Evolutionary conservation across 2,797 vertebrate species (phyloP).

Genomic region (Sebastes glaucus): DNA sequence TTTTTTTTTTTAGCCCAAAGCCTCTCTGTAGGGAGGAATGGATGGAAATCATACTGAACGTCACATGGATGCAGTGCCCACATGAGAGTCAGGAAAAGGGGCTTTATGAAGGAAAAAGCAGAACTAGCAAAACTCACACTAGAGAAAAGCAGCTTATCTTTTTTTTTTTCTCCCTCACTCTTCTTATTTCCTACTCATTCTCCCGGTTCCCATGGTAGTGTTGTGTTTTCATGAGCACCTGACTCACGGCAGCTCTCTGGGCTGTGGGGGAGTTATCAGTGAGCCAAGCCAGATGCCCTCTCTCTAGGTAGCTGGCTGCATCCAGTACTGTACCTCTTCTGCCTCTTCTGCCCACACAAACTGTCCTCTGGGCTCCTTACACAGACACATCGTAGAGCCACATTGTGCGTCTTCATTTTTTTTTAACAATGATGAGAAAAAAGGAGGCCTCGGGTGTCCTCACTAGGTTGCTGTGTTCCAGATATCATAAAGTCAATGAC

Average conservation of each 20-base stretch:
- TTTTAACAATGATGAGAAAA: conserved; percentile 8
- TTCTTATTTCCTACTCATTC: conserved; percentile 49
- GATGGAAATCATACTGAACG: conserved; percentile 12
- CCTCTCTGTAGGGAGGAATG: neutral
- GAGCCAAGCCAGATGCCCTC: conserved; percentile 77
- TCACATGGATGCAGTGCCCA: conserved; percentile 16
- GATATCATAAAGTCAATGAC: conserved; percentile 4
- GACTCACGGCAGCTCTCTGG: conserved; percentile 68
- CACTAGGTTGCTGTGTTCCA: neutral
- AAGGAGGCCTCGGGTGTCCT: conserved; percentile 14
- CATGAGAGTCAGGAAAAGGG: conserved; percentile 23
- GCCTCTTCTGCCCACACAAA: conserved; percentile 63
- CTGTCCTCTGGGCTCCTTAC: conserved; percentile 37
- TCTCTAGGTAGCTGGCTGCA: conserved; percentile 71
- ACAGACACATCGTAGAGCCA: conserved; percentile 18
- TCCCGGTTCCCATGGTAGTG: conserved; percentile 55
- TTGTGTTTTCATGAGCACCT: conserved; percentile 72
- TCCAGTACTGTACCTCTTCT: conserved; percentile 51
- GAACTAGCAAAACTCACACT: conserved; percentile 42
- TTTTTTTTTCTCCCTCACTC: conserved; percentile 17
- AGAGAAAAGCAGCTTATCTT: conserved; percentile 63
- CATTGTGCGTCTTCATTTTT: conserved; percentile 20
- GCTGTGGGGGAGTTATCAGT: conserved; percentile 71
- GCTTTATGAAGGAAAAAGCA: conserved; percentile 39
- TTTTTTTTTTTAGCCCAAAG: conserved; percentile 1